These are phyloP conservation scores for Cheilosia grossa DNA, from an alignment of 2,888 invertebrate species.

Conservation along the genomic window DNA sequence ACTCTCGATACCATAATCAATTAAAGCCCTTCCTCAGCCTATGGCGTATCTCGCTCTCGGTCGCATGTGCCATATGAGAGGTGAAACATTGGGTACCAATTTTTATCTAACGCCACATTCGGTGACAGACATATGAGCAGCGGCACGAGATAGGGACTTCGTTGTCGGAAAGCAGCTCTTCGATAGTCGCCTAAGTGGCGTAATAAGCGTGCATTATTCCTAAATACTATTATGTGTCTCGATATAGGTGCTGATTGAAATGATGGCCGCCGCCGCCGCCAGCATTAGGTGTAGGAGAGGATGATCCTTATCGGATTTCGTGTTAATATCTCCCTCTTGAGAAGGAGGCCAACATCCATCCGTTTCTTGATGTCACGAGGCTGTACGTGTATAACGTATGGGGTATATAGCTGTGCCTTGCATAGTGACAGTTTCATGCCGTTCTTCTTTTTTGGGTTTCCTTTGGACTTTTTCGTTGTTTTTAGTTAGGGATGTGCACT, in stretches of 20 bases:
- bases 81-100: constrained; percentile 65
- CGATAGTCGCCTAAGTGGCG: constrained; percentile 46
- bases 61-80: constrained; percentile 60
- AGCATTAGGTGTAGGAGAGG: constrained; percentile 50
- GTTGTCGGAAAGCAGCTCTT: constrained; percentile 26
- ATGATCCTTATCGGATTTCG: constrained; percentile 72
- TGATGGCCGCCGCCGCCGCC: constrained; percentile 43
- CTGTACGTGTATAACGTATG: constrained; percentile 20
- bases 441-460: constrained; percentile 25
- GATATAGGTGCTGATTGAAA: constrained; percentile 60
- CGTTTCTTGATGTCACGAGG: constrained; percentile 54
- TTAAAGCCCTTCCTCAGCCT: constrained; percentile 57
- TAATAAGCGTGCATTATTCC: constrained; percentile 65
- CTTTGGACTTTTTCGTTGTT: constrained; percentile 19
- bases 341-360: constrained; percentile 54
- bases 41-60: constrained; percentile 20
- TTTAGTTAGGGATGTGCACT: constrained; percentile 8
- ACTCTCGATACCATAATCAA: constrained; percentile 67
- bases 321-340: constrained; percentile 44
- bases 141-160: constrained; percentile 54
- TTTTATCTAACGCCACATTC: constrained; percentile 70
- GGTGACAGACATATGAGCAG: constrained; percentile 67
- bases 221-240: constrained; percentile 30
- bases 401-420: constrained; percentile 33
- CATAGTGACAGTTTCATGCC: constrained; percentile 28